These are phyloP conservation scores for Plecturocebus donacophilus DNA, from an alignment of 2,113 vertebrate genomes.

Conservation along the genomic window DNA sequence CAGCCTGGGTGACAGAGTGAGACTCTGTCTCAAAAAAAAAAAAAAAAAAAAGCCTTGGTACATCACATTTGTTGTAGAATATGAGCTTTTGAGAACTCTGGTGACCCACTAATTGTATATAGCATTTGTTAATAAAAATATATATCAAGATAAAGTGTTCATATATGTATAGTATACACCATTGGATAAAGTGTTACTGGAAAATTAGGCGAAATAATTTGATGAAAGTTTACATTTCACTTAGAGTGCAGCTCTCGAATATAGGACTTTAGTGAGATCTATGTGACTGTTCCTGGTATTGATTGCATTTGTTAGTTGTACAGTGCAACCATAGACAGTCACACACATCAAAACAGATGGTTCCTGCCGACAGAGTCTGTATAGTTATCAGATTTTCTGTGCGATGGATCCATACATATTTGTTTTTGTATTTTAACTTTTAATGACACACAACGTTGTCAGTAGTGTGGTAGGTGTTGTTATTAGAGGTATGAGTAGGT, in stretches of 20 bases:
- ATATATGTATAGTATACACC: neutral
- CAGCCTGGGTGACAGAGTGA: too few species aligned
- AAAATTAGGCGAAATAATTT: neutral
- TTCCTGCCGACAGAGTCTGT: conserved; percentile 96
- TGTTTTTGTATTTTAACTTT: neutral
- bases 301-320: conserved; percentile 86
- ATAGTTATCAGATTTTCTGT: conserved; percentile 91
- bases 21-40: too few species aligned
- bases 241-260: neutral
- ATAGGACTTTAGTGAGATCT: neutral
- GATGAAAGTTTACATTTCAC: neutral
- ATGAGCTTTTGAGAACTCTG: conserved; percentile 12
- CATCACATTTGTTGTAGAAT: neutral
- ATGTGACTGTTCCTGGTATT: conserved; percentile 80
- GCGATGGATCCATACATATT: conserved; percentile 94
- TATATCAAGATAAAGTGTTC: neutral
- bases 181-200: neutral
- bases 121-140: conserved; percentile 24
- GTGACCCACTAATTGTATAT: neutral
- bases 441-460: neutral
- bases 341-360: conserved; percentile 90
- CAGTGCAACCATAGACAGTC: conserved; percentile 84
- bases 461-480: neutral
- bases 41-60: neutral
- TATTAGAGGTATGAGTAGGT: neutral